Base-by-base conservation (phyloP, 2,113 vertebrate species). In the Microtus montanus region DNA sequence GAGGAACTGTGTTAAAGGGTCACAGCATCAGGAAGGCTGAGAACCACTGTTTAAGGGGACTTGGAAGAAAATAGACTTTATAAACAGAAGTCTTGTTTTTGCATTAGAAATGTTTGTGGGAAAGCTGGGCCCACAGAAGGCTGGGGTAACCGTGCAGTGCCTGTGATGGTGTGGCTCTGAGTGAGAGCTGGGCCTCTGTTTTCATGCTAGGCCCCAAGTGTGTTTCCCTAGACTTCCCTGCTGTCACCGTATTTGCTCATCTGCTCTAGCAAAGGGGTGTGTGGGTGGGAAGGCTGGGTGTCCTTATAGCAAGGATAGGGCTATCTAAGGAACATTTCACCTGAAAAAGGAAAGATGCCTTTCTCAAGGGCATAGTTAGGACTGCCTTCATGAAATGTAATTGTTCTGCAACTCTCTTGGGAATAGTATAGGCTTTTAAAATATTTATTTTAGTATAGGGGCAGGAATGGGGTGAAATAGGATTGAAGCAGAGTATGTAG, bases 401-500 rank as follows among this genome's bases (percentile, higher is more conserved):
- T 75, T 91, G n/a, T 93, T 92, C 44, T 82, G 86, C 58, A 88
- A 84, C 64, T 84, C n/a, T 92, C 49, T 12, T 87, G 79, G 61
- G 44, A 15, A 10, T 70, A 84, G 41, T 89, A 63, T 13, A 28
- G 66, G 28, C 14, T 68, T 93, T 80, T 26, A 82, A 82, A 26
- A n/a, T n/a, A n/a, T 30, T 20, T 38, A 17, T 70, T 88, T 63
- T 14, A 38, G 10, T 54, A 73, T 66, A 26, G 38, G 87, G 26
- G 1, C 49, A 83, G 35, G 28, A 91, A 71, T 41, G 22, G 52
- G 19, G 41, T 68, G 5, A 63, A 75, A 78, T 61, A 61, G 38
- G 30, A 22, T 66, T 92, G 85, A 78, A 35, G 14, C 13, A 71
- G 54, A 66, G 19, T 71, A 22, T 20, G 20, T 74, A 38, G n/a